Conservation (phyloP, 2,113 vertebrate genomes). For the Eudyptes chrysolophus region DNA sequence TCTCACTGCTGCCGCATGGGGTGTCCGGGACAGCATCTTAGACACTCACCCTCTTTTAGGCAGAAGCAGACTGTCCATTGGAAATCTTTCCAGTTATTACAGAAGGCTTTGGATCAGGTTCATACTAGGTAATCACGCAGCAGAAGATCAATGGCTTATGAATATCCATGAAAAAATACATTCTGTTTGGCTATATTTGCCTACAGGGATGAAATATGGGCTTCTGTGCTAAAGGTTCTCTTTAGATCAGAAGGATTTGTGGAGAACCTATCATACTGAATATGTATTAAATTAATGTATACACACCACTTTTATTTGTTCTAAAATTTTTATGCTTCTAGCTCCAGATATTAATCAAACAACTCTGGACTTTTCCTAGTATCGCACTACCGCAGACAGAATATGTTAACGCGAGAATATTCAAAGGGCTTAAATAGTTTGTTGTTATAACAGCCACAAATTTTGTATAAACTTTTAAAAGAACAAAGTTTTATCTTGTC, state of each 20-base stretch:
- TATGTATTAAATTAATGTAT: not conserved
- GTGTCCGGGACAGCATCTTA: accelerated
- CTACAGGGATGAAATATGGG: not conserved
- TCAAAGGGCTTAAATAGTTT: not conserved
- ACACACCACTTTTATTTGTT: not conserved
- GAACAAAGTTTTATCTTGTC: not conserved
- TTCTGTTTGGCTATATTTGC: not conserved
- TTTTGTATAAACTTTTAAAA: not conserved
- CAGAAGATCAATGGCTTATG: not conserved
- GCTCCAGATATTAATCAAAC: not conserved
- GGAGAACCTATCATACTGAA: not conserved
- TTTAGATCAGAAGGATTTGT: not conserved
- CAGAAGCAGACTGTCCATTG: not conserved
- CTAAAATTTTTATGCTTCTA: not conserved
- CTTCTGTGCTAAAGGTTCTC: not conserved
- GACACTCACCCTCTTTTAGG: not conserved
- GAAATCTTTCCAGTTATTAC: not conserved
- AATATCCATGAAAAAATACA: not conserved
- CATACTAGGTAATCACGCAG: not conserved
- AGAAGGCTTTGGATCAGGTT: not conserved
- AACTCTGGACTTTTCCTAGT: not conserved
- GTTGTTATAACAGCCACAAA: not conserved
- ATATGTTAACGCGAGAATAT: not conserved
- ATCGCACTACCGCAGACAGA: not conserved
- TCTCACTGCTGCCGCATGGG: accelerated